These are phyloP conservation scores for Grammatotria lemairii DNA, from an alignment of 2,113 vertebrate species.

Conservation along the genomic window DNA sequence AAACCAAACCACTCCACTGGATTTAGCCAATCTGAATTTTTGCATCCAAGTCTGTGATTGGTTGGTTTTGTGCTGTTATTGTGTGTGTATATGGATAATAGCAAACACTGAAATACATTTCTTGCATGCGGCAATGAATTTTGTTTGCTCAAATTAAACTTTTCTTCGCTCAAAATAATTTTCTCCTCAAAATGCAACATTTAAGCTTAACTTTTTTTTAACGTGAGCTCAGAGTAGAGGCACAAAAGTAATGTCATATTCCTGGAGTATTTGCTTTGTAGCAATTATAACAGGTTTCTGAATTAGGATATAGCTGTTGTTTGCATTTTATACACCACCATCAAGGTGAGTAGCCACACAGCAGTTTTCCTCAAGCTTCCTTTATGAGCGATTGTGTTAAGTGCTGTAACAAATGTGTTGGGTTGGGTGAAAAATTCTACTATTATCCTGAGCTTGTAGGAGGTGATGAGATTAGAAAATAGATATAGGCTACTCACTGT, in stretches of 20 bases:
- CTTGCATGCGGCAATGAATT: too few species aligned
- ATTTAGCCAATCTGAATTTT: neutral
- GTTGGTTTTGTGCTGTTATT: neutral
- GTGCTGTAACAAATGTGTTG: neutral
- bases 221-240: too few species aligned
- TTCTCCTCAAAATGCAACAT: too few species aligned
- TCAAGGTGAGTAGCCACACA: neutral
- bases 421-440: neutral
- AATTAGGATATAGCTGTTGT: neutral
- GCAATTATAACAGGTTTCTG: neutral
- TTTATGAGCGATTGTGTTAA: neutral
- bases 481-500: neutral
- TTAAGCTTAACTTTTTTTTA: too few species aligned
- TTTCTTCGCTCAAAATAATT: too few species aligned
- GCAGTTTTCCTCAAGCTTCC: neutral
- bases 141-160: too few species aligned
- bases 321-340: neutral
- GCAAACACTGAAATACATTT: neutral
- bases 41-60: neutral
- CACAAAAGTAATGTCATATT: neutral
- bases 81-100: neutral
- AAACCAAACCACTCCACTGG: neutral
- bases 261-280: neutral
- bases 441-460: neutral
- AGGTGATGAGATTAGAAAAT: neutral